Conservation (phyloP, 2,797 vertebrate species). For the Sebastes paucispinis region DNA sequence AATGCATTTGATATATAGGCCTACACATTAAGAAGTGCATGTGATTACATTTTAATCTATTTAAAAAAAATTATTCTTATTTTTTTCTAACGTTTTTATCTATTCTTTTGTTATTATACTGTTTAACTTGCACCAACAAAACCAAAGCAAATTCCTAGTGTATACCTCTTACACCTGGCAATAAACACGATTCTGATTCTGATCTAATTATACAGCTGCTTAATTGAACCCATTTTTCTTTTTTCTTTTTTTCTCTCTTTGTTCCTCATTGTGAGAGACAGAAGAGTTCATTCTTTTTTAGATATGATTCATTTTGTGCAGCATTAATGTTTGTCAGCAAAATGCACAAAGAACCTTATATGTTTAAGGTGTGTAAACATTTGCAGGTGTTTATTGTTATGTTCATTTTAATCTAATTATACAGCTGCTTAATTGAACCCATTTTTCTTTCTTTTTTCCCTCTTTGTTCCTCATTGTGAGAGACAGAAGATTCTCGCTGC, state of each 20-base stretch:
- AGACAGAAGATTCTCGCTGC: neutral
- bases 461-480: no score
- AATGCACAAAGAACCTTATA: neutral
- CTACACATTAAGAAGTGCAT: neutral
- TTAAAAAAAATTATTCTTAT: no score
- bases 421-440: neutral
- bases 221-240: neutral
- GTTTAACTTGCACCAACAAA: no score
- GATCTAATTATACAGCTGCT: neutral
- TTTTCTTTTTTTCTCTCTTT: no score
- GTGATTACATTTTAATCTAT: neutral
- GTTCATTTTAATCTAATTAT: no score
- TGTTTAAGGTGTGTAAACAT: neutral
- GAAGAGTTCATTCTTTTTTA: neutral
- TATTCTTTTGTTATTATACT: no score
- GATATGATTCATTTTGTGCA: neutral
- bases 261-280: neutral
- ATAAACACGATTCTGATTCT: no score
- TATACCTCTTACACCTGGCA: no score
- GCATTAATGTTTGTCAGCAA: neutral
- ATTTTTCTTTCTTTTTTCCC: no score
- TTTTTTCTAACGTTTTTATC: no score
- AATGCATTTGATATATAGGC: neutral
- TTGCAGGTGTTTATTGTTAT: neutral
- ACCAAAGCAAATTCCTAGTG: no score